These are phyloP conservation scores for Pituophis catenifer DNA, from an alignment of 2,113 vertebrate species.

Conservation along the genomic window DNA sequence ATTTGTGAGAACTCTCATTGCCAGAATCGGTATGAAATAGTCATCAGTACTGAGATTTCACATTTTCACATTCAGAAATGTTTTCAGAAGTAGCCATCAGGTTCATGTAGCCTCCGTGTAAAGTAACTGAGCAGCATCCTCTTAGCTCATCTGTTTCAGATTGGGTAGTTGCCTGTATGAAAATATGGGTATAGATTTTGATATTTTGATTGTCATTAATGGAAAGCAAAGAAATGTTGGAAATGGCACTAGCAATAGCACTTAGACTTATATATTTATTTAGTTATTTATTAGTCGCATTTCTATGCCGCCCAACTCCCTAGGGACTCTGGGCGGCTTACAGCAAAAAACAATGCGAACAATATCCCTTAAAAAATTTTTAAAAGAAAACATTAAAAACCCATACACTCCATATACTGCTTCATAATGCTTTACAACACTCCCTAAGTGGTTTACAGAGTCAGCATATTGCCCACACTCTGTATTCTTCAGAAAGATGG, in stretches of 20 bases:
- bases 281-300: too few relatives aligned
- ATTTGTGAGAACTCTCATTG: constrained; percentile 8
- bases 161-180: neutral
- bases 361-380: too few relatives aligned
- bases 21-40: constrained; percentile 26
- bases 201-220: neutral
- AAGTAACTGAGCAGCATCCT: neutral
- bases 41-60: neutral
- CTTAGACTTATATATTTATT: neutral
- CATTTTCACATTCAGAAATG: neutral
- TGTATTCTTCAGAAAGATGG: neutral
- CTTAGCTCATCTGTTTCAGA: neutral
- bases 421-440: neutral
- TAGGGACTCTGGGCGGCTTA: too few relatives aligned
- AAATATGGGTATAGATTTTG: neutral
- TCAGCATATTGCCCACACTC: neutral
- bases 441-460: neutral
- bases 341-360: too few relatives aligned
- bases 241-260: neutral
- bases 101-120: neutral
- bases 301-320: too few relatives aligned
- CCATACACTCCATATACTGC: neutral
- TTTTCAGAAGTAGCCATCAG: neutral
- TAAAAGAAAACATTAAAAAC: too few relatives aligned
- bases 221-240: neutral